Evolutionary conservation across 2,888 invertebrate genomes (phyloP), one percentile per base, ranked within the genome.

Genomic region (Melanargia galathea): DNA sequence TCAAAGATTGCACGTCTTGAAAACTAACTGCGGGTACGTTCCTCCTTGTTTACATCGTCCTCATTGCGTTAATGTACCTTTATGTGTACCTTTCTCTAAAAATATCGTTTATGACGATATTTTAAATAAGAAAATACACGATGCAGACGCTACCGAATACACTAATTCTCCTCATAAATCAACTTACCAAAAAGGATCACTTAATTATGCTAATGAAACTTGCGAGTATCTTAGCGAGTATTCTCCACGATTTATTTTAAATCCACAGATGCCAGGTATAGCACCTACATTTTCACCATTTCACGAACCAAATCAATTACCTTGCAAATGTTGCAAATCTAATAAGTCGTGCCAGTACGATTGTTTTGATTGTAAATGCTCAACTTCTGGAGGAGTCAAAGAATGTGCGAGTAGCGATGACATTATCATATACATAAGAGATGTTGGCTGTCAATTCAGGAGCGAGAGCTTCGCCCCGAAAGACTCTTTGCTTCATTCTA

Each of bases 361-460:
- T 64, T 73, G 73, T 58, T 58, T 67, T 33, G 71, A 80, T 60
- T 73, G 70, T 45, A 75, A 77, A 70, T 71, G 70, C 57, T 57
- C 63, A 35, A 56, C 66, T 11, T 24, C 59, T 5, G 63, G 58
- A 46, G 56, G 51, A n/a, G 13, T 22, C 11, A 52, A 52, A 56
- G 62, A 63, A 11, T 66, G 13, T 43, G 49, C 20, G 5, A 70
- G 66, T 0, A 81, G 77, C 54, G 82, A 85, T 33, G 79, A 77
- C 1, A 75, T 90, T 13, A n/a, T n/a, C n/a, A 74, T 90, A 66
- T 90, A 82, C 63, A 85, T 90, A 38, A 82, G 90, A 73, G 89
- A 90, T 67, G 90, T 90, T 8, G 90, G 89, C 6, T 90, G 90
- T 69, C 90, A 90, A 67, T 89, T 88, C 68, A 73, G 78, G 66